Evolutionary conservation across 2,113 vertebrate genomes (phyloP), one percentile per base, ranked within the genome.

Genomic region (Lophius piscatorius): DNA sequence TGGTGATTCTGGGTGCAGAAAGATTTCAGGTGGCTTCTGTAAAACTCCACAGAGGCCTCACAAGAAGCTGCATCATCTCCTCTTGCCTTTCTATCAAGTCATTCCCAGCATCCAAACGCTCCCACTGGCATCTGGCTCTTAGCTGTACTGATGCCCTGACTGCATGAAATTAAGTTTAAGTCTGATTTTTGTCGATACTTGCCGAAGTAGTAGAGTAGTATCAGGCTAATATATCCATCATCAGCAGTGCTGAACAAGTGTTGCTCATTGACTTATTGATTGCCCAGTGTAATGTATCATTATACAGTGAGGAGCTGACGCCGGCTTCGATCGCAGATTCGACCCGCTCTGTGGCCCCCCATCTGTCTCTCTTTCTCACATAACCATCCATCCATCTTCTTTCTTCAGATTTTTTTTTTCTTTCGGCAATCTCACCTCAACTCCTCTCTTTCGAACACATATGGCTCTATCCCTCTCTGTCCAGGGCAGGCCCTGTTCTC

Each of bases 361-460:
- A 89, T 89, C 88, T 89, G 88, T 88, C 88, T 84, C 82, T 85
- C 72, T 83, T 86, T 85, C 83, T 88, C 87, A 88, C 87, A 88
- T 87, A 81, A 74, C 86, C 83, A 16, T 55, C 81, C 76, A 86
- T 82, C 84, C 74, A 71, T 88, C 86, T 80, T 84, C 73, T 41
- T 83, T 83, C 62, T 65, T 81, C 78, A 58, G 56, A 55, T 46
- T 63, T 18, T 34, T 13, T 34, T 42, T 52, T 16, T 20, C 45
- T 50, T 14, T 51, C 51, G 45, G 22, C 57, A 21, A 9, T 45
- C 63, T 44, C 1, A 4, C 46, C 61, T 54, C 33, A 17, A 65
- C 61, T 45, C 54, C n/a, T 72, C 21, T 38, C 28, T 38, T 61
- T 60, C 16, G 9, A 36, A 51, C 17, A 42, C 71, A 67, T 67